Evolutionary conservation across 2,888 invertebrate species (phyloP).

Genomic region (Geotrupes spiniger): DNA sequence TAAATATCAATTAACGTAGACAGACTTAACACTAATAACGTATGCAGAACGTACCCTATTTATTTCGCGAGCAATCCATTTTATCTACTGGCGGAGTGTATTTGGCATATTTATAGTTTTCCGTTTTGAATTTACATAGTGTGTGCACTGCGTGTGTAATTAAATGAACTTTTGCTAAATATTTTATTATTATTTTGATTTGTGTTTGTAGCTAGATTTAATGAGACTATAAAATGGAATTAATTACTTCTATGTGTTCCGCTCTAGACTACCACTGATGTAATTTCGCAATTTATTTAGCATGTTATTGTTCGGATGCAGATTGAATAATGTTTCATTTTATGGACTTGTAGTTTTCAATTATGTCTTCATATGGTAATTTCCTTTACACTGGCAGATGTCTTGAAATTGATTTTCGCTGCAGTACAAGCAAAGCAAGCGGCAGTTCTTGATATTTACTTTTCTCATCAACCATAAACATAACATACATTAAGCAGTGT

Average conservation of each 20-base stretch:
- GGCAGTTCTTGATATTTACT: too few relatives aligned
- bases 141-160: slow-evolving; percentile 1
- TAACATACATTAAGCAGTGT: too few relatives aligned
- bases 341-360: neutral
- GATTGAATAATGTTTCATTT: slow-evolving; percentile 3
- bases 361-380: too few relatives aligned
- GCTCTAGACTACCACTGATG: slow-evolving; percentile 14
- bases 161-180: slow-evolving; percentile 2
- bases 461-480: too few relatives aligned
- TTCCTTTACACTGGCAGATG: too few relatives aligned
- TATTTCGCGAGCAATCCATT: too few relatives aligned
- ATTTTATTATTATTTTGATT: slow-evolving; percentile 11
- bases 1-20: too few relatives aligned
- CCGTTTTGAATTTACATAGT: slow-evolving; percentile 2
- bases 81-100: too few relatives aligned
- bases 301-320: slow-evolving; percentile 9
- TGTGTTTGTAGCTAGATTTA: slow-evolving; percentile 2
- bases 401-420: too few relatives aligned
- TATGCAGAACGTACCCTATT: too few relatives aligned
- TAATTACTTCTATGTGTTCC: slow-evolving; percentile 18
- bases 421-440: too few relatives aligned
- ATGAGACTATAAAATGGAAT: slow-evolving; percentile 7
- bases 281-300: slow-evolving; percentile 19
- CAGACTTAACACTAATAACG: too few relatives aligned
- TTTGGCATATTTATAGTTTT: slow-evolving; percentile 5